phyloP scores from a whole-genome alignment of 2,797 vertebrate genomes.

The Zenarchopterus dispar region DNA sequence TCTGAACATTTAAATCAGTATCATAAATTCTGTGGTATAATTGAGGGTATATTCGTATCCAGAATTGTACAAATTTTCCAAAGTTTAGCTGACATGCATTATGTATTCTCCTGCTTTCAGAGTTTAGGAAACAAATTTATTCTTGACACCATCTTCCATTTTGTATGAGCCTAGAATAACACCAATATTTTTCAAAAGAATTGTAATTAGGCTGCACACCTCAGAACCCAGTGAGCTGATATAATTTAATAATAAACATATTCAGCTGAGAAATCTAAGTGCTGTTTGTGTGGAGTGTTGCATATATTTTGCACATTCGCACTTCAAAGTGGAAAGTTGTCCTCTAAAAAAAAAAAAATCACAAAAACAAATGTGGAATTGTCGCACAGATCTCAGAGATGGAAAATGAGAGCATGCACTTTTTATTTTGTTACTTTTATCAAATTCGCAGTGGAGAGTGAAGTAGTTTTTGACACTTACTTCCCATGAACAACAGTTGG shows the following conservation, averaged over 20 bases:
- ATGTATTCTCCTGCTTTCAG: conserved; percentile 27
- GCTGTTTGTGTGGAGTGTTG: conserved; percentile 44
- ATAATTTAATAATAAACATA: conserved; percentile 64
- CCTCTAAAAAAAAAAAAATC: conserved; percentile 49
- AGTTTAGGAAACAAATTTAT: conserved; percentile 50
- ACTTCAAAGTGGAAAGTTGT: conserved; percentile 60
- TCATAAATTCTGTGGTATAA: conserved; percentile 26
- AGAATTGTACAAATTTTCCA: conserved; percentile 8
- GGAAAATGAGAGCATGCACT: conserved; percentile 49
- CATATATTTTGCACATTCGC: conserved; percentile 54
- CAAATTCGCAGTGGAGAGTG: conserved; percentile 55
- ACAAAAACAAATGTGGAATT: conserved; percentile 50
- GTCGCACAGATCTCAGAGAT: conserved; percentile 45
- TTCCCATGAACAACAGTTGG: conserved; percentile 66
- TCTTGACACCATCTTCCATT: conserved; percentile 37
- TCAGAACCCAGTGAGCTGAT: conserved; percentile 43
- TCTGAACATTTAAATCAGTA: neutral
- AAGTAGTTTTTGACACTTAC: conserved; percentile 60
- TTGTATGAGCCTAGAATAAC: conserved; percentile 55
- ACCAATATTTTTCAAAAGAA: conserved; percentile 58
- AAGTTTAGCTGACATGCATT: conserved; percentile 32
- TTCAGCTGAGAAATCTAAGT: conserved; percentile 61
- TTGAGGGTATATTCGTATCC: neutral
- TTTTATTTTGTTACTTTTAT: conserved; percentile 60
- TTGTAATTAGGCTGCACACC: conserved; percentile 68